Percentiles rank a stretch among this genome's conserved stretches.
Evolutionary conservation across 2,888 invertebrate genomes (phyloP).

Genomic region (Cylindroiulus punctatus): DNA sequence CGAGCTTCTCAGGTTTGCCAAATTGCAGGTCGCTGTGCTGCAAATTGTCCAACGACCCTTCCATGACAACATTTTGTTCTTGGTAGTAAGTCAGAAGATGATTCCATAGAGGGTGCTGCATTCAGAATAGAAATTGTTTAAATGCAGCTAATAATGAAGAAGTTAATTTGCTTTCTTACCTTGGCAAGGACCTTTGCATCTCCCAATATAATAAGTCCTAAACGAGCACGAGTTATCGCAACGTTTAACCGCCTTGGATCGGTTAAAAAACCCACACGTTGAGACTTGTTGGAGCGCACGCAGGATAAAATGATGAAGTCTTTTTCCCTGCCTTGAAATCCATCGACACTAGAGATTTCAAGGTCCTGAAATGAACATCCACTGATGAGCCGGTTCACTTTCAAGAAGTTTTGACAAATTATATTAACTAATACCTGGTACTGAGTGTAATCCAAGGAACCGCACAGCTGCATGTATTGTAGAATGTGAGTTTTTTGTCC

Average conservation of each 20-base stretch:
- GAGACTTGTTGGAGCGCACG: conserved; percentile 69
- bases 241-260: conserved; percentile 71
- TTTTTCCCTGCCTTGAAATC: conserved; percentile 70
- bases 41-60: conserved; percentile 95
- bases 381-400: not conserved
- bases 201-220: conserved; percentile 61
- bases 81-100: conserved; percentile 97
- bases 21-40: conserved; percentile 97
- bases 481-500: conserved; percentile 96
- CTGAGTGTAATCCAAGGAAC: conserved; percentile 92
- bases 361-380: conserved; percentile 65
- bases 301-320: conserved; percentile 70
- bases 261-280: conserved; percentile 70
- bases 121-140: conserved; percentile 41
- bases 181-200: conserved; percentile 49
- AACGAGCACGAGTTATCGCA: conserved; percentile 70
- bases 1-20: conserved; percentile 94
- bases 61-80: conserved; percentile 95
- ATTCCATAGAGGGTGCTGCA: conserved; percentile 93
- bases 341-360: conserved; percentile 71
- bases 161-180: not conserved
- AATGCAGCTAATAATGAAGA: not conserved
- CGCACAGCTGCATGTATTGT: conserved; percentile 95
- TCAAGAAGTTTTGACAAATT: not conserved
- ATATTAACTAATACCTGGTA: conserved; percentile 74